Conservation (phyloP, 2,113 vertebrate species). For the Tamias sibiricus region DNA sequence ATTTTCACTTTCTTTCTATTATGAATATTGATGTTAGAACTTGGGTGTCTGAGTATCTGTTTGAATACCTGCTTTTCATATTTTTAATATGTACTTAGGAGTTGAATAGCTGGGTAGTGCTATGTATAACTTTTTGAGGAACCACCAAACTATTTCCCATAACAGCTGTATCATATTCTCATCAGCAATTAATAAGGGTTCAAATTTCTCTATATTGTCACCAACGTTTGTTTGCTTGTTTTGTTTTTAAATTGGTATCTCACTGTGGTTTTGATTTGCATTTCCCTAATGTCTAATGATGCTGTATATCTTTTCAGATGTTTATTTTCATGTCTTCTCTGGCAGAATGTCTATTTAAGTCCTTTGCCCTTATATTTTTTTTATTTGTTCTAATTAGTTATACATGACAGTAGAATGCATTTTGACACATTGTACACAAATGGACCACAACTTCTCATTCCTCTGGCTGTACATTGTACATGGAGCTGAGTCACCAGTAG, state of each 20-base stretch:
- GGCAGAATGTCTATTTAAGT: not conserved
- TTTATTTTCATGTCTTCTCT: not conserved
- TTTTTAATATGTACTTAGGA: not conserved
- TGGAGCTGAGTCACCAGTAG: no score
- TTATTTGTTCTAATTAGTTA: no score
- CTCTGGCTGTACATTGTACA: no score
- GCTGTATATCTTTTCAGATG: not conserved
- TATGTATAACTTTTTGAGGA: no score
- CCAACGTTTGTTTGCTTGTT: not conserved
- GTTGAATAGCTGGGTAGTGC: not conserved
- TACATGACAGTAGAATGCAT: no score
- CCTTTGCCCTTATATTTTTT: not conserved
- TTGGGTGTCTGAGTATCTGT: not conserved
- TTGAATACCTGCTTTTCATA: not conserved
- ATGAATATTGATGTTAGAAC: not conserved
- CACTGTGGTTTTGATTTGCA: not conserved
- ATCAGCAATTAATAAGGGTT: not conserved
- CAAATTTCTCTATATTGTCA: not conserved
- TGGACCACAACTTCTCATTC: no score
- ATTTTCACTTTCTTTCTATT: no score
- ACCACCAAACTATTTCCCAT: no score
- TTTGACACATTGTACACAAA: no score
- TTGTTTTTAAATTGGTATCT: not conserved
- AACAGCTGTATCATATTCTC: no score
- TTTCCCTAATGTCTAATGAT: not conserved